Evolutionary conservation across 2,113 vertebrate genomes (phyloP), one percentile per base, ranked within the genome.

Genomic region (Engystomops pustulosus): DNA sequence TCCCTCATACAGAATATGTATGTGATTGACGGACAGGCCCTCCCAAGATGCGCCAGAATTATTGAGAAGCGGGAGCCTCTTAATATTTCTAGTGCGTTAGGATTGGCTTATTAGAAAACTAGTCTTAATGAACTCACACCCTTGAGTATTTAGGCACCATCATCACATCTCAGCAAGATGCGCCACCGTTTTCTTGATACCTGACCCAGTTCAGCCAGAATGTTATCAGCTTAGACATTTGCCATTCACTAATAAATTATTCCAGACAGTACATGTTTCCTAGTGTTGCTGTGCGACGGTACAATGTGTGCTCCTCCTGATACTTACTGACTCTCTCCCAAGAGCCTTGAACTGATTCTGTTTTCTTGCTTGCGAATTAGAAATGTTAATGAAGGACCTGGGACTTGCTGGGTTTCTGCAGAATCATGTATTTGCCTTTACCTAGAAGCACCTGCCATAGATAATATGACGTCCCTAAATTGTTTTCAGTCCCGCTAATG

Each of bases 311-410:
- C 68, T 82, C 68, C 80, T 82, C 49, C n/a, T 55, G 45, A 55
- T 81, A 81, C 79, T 51, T 25, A 34, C 45, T 67, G 58, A 27
- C 58, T 80, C 3, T 49, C 45, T 81, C 79, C 79, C 79, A 68
- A 58, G 47, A 71, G 79, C 41, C 79, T 36, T 81, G 67, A 55
- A 41, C 79, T 71, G 47, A 81, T 82, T 82, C 51, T 60, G 68
- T 45, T 82, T 82, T 82, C 30, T 55, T 45, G 49, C 69, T 32
- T 44, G 80, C 27, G 51, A 72, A 74, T 82, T 60, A 32, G 49
- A 70, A 82, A 71, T 60, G 51, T 70, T 82, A 82, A 82, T 44
- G 67, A 72, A 82, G 80, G 60, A 45, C 34, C 14, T 58, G 80
- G 49, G 80, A 82, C 32, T 60, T 60, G 79, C 11, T 25, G 47